A percentile compares a stretch with the other conserved stretches of the same genome.
These are phyloP conservation scores for Caenorhabditis auriculariae DNA, from an alignment of 2,888 invertebrate species.

Conservation along the genomic window DNA sequence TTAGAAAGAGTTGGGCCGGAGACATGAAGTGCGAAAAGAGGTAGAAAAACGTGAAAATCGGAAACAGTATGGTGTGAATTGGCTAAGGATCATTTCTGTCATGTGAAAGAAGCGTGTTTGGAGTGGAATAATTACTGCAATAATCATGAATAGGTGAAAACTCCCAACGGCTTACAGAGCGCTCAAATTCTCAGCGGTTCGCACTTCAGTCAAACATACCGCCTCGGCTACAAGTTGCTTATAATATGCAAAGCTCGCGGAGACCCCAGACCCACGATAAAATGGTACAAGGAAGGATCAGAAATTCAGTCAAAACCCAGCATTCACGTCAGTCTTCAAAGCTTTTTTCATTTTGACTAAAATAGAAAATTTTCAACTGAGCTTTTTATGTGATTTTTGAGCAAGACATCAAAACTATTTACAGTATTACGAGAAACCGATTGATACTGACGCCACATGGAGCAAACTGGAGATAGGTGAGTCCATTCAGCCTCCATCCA, in stretches of 20 bases:
- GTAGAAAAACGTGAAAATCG: no score
- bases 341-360: background rate
- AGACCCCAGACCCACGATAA: conserved; percentile 84
- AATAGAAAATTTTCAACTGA: background rate
- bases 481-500: background rate
- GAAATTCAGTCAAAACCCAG: conserved; percentile 75
- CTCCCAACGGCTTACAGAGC: conserved; percentile 56
- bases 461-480: conserved; percentile 60
- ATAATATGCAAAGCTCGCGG: conserved; percentile 89
- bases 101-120: no score
- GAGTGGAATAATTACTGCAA: no score
- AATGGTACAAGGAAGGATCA: conserved; percentile 92
- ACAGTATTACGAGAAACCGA: conserved; percentile 61
- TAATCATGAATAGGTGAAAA: no score
- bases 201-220: conserved; percentile 58
- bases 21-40: no score
- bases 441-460: conserved; percentile 55
- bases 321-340: conserved; percentile 50
- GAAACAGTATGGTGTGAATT: no score
- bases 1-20: no score
- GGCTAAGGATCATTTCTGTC: no score
- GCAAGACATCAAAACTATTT: conserved; percentile 8
- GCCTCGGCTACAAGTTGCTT: conserved; percentile 87
- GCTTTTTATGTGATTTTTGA: background rate
- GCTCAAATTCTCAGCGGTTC: conserved; percentile 61